Conservation (phyloP, 2,113 vertebrate genomes). For the Lynx canadensis region DNA sequence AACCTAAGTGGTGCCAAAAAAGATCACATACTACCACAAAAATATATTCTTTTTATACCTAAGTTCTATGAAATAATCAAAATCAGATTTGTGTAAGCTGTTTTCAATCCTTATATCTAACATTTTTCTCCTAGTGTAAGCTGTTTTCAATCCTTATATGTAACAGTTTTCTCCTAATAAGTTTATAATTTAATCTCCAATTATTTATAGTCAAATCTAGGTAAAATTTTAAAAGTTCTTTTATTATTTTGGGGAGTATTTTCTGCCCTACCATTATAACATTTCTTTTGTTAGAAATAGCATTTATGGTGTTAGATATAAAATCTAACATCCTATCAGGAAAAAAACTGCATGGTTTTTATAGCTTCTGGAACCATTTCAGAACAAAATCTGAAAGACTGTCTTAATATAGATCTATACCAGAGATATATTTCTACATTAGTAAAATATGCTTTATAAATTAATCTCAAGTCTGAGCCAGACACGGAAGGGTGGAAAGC, state of each 20-base stretch:
- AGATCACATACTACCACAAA: not conserved
- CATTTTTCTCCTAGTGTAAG: not conserved
- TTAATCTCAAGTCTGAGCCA: not conserved
- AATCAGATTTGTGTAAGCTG: not conserved
- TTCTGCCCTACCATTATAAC: not conserved
- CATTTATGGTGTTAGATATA: not conserved
- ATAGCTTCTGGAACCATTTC: not conserved
- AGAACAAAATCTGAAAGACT: not conserved
- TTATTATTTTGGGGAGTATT: not conserved
- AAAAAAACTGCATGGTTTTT: not conserved
- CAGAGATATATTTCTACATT: not conserved
- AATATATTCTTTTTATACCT: not conserved
- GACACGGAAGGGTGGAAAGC: not conserved
- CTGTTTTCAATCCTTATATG: not conserved
- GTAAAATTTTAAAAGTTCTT: constrained; percentile 1
- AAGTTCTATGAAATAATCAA: not conserved
- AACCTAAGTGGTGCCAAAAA: not conserved
- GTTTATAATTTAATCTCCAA: not conserved
- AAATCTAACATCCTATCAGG: not conserved
- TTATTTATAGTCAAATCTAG: not conserved
- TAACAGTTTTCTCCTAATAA: not conserved
- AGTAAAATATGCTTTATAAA: not conserved
- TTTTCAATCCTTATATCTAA: not conserved
- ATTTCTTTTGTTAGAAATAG: not conserved
- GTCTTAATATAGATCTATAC: not conserved